A percentile compares a stretch with the other conserved stretches of the same genome.
phyloP scores from a whole-genome alignment of 2,113 vertebrate genomes.

The Salvelinus sp. region DNA sequence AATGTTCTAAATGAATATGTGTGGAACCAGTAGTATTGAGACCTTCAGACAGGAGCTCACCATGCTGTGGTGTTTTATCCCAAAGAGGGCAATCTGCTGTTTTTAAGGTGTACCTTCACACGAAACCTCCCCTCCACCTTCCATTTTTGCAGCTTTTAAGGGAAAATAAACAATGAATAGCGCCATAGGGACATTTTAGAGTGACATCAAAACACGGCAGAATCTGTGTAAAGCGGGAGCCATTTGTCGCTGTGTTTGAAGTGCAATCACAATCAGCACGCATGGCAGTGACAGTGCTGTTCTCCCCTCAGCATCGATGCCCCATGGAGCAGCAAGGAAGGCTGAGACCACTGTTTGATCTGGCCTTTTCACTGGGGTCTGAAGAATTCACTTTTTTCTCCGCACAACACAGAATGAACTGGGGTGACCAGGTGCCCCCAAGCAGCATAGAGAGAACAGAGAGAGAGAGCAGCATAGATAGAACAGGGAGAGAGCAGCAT shows the following conservation, averaged over 20 bases:
- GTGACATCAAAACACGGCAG: neutral
- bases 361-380: neutral
- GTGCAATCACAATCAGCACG: slow-evolving; percentile 7
- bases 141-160: neutral
- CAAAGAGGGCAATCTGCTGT: too few relatives aligned
- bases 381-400: neutral
- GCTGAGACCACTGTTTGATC: neutral
- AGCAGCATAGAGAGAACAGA: neutral
- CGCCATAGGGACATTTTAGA: neutral
- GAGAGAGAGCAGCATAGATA: neutral
- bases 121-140: neutral
- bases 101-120: neutral
- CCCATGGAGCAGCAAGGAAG: neutral
- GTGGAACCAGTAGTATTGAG: neutral
- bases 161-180: neutral
- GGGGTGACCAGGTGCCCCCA: neutral
- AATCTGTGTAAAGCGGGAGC: neutral
- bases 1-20: neutral
- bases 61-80: too few relatives aligned
- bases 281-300: neutral
- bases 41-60: too few relatives aligned
- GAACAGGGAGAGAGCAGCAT: too few relatives aligned
- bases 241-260: neutral
- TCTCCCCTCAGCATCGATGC: neutral
- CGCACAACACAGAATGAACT: neutral